A percentile compares a stretch with the other conserved stretches of the same genome.
Evolutionary conservation across 2,888 invertebrate genomes (phyloP).

Genomic region (Tetragonula carbonaria): DNA sequence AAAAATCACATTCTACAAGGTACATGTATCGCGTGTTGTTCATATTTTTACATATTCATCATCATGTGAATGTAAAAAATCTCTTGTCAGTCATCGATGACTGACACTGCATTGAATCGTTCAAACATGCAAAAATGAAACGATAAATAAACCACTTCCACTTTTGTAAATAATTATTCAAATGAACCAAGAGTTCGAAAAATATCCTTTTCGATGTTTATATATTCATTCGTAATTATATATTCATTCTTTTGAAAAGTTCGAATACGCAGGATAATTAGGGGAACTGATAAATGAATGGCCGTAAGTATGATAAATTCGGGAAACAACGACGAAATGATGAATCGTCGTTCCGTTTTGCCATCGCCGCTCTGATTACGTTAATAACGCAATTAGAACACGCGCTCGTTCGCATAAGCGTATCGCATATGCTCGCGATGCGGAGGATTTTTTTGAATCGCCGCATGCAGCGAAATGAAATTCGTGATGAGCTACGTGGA

Average conservation of each 20-base stretch:
- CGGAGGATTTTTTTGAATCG: slow-evolving; percentile 6
- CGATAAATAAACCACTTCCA: too few species aligned
- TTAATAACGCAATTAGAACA: slow-evolving; percentile 43
- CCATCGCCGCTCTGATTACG: slow-evolving; percentile 35
- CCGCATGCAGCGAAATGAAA: neutral
- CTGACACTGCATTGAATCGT: too few species aligned
- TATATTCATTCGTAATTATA: neutral
- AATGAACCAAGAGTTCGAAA: neutral
- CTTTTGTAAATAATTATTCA: neutral
- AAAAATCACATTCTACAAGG: too few species aligned
- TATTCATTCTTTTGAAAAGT: neutral
- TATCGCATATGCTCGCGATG: neutral
- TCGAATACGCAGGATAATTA: too few species aligned
- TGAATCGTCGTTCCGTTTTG: slow-evolving; percentile 45
- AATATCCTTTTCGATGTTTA: neutral
- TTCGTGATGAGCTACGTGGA: neutral
- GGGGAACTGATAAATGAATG: too few species aligned
- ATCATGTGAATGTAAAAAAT: too few species aligned
- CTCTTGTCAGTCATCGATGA: too few species aligned
- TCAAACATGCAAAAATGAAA: too few species aligned
- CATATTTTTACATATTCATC: too few species aligned
- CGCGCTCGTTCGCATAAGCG: slow-evolving; percentile 10
- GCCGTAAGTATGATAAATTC: slow-evolving; percentile 24
- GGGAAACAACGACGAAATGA: slow-evolving; percentile 22
- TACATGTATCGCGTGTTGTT: too few species aligned